Evolutionary conservation across 2,113 vertebrate genomes (phyloP).

Genomic region (Mugil cephalus): DNA sequence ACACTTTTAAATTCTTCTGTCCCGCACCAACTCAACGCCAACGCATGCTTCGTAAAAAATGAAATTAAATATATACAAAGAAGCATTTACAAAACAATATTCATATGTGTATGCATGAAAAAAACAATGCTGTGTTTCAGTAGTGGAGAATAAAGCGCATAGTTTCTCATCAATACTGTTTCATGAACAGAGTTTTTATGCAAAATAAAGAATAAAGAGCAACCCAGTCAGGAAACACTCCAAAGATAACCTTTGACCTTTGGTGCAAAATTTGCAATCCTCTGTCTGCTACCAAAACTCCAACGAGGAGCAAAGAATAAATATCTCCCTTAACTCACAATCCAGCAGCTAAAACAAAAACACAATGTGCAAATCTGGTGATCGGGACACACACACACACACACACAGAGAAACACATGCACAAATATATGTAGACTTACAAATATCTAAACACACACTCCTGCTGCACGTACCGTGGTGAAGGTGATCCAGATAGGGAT

Average conservation of each 20-base stretch:
- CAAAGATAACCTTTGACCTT: conserved; percentile 63
- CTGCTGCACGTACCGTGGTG: conserved; percentile 65
- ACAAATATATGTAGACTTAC: conserved; percentile 5
- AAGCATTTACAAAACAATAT: too few species aligned
- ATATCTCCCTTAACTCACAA: not conserved
- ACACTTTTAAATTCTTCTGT: conserved; percentile 32
- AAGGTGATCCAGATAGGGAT: conserved; percentile 83
- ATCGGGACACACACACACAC: conserved; percentile 35
- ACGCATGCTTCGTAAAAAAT: not conserved
- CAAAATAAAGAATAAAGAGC: too few species aligned
- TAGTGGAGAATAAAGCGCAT: not conserved
- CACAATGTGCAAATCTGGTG: conserved; percentile 8
- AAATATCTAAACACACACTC: conserved; percentile 28
- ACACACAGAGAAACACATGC: conserved; percentile 17
- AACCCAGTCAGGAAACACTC: not conserved
- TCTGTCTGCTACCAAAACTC: not conserved
- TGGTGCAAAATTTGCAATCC: not conserved
- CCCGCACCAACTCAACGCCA: not conserved
- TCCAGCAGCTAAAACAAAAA: conserved; percentile 40
- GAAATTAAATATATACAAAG: not conserved
- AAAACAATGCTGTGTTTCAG: too few species aligned
- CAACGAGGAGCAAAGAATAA: conserved; percentile 3
- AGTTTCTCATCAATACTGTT: too few species aligned
- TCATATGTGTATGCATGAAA: too few species aligned
- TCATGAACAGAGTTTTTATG: too few species aligned